Base-by-base conservation (phyloP, 2,797 vertebrate genomes). In the Acipenser transmontanus region DNA sequence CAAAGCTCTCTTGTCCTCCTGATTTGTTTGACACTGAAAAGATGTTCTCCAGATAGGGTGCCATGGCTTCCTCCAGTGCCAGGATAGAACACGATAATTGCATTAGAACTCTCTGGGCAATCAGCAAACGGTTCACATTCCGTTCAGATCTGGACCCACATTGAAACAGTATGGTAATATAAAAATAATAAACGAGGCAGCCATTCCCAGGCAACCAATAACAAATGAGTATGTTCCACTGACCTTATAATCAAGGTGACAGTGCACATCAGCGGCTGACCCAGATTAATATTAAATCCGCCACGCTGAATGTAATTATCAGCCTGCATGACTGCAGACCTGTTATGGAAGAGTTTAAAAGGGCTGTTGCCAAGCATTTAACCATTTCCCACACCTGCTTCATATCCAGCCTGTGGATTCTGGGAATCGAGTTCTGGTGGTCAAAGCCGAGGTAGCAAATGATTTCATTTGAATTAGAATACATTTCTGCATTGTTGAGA, bases 1-100 rank as follows among this genome's bases (percentile, higher is more conserved):
- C 14, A 57, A 57, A n/a, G 12, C 14, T 11, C 14, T 11, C 54
- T 57, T 8, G 54, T 57, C 54, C 11, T 10, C 11, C 54, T 57
- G 54, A 57, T 57, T 57, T 57, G 54, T 57, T 57, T 57, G 54
- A 57, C 54, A 14, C 11, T 13, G 54, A 13, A 57, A 57, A 57
- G 54, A 57, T 57, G 54, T 13, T 57, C 9, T 57, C 2, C 54
- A n/a, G 54, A n/a, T 9, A 57, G 50, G 50, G 54, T 57, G 12
- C 54, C n/a, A 57, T 13, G 12, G 54, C 12, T 13, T 57, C 12
- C 14, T n/a, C 14, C 54, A 57, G 54, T n/a, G 54, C 54, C 54
- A 57, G 12, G 14, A 11, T 6, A 57, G 11, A 57, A 57, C 54
- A 11, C 14, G 54, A 8, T 57, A 57, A 57, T 57, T 57, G 54